Evolutionary conservation across 1,140 invertebrate genomes (phyloP), one percentile per base, ranked within the genome.

Genomic region (Drosophila pallidifrons): DNA sequence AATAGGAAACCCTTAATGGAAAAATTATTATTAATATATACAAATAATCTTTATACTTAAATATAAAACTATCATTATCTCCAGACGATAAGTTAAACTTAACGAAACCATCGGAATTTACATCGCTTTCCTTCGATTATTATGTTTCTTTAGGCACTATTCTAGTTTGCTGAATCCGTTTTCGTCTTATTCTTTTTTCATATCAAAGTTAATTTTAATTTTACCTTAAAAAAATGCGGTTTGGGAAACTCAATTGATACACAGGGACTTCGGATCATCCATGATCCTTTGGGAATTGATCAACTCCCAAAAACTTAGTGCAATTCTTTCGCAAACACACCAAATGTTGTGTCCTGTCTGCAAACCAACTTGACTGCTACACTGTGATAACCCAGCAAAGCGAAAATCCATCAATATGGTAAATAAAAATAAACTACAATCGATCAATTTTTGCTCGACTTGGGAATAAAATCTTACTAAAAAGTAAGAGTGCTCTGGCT

Each of bases 401-500:
- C 10, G 20, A 25, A 25, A 25, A 25, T 25, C 20, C 20, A 25
- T 16, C 16, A 16, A 16, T 16, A 16, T 25, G 20, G 20, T 25
- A 25, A 25, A 25, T 25, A 25, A 3, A 25, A 25, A 25, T 25
- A 25, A 25, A 25, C 20, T 3, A 25, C 20, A 25, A 4, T 25
- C 25, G n/a, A 51, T 51, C 7, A 2, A 32, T 32, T 32, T 32
- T 32, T 32, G 30, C 13, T 51, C 5, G 25, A 52, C 11, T 52
- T 30, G 28, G 7, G 28, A 52, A 7, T 30, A 13, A 10, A 28
- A 30, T 52, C 51, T 13, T 28, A 32, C 25, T 52, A 2, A 52
- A 52, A 52, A 52, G 51, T 52, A 52, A 52, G 51, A 52, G 51
- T 52, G 51, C 28, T 52, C 51, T 52, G n/a, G 28, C 28, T 30